Evolutionary conservation across 2,797 vertebrate genomes (phyloP).

Genomic region (Oreonectes daqikongensis): DNA sequence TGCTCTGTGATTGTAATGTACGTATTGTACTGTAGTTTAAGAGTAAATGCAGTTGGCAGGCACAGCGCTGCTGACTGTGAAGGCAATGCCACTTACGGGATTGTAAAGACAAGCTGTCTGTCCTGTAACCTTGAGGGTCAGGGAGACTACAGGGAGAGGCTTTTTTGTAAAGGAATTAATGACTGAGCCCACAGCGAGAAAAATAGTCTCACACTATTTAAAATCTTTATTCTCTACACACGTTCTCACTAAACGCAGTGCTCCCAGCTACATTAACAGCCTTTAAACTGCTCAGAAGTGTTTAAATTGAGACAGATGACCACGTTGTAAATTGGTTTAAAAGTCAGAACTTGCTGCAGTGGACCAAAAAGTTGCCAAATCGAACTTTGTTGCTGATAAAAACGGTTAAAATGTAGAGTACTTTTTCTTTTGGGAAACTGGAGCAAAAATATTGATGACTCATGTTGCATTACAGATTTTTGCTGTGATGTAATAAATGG

Average conservation of each 20-base stretch:
- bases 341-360: not conserved
- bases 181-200: slow-evolving; percentile 55
- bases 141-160: slow-evolving; percentile 57
- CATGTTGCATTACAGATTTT: not conserved
- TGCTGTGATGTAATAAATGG: not conserved
- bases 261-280: not conserved
- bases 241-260: not conserved
- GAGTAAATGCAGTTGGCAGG: slow-evolving; percentile 40
- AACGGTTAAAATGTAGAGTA: not conserved
- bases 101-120: slow-evolving; percentile 78
- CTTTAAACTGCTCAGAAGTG: slow-evolving; percentile 23
- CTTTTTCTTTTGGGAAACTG: not conserved
- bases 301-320: slow-evolving; percentile 15
- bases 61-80: slow-evolving; percentile 69
- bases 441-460: not conserved
- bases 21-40: slow-evolving; percentile 27
- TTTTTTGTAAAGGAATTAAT: slow-evolving; percentile 61
- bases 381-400: not conserved
- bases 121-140: slow-evolving; percentile 72
- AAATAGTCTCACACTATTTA: slow-evolving; percentile 37
- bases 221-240: slow-evolving; percentile 33
- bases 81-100: slow-evolving; percentile 74
- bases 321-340: slow-evolving; percentile 10
- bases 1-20: slow-evolving; percentile 15
- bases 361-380: not conserved